Evolutionary conservation across 1,140 invertebrate genomes (phyloP).

Genomic region (Anoplophora glabripennis): DNA sequence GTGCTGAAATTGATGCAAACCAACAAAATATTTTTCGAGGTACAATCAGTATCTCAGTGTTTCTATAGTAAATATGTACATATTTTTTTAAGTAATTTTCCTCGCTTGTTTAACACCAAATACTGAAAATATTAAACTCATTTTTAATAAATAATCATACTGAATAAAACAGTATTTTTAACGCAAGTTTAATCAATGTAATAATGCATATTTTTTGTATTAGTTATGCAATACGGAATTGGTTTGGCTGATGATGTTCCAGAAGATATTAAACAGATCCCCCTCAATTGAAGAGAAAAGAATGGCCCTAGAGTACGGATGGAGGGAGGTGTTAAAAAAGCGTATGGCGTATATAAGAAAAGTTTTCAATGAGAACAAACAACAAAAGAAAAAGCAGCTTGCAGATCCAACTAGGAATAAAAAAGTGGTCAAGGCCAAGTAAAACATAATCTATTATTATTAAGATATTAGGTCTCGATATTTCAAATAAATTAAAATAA

Average conservation of each 20-base stretch:
- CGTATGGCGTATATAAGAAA: conserved; percentile 15
- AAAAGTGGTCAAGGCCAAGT: too few relatives aligned
- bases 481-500: too few relatives aligned
- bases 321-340: conserved; percentile 21
- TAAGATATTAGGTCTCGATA: too few relatives aligned
- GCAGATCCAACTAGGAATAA: too few relatives aligned
- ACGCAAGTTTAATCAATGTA: neutral
- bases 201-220: neutral
- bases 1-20: conserved; percentile 43
- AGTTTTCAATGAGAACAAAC: neutral
- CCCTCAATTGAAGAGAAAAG: conserved; percentile 23
- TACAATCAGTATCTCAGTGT: too few relatives aligned
- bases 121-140: too few relatives aligned
- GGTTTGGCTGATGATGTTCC: conserved; percentile 18
- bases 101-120: too few relatives aligned
- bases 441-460: too few relatives aligned
- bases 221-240: conserved; percentile 21
- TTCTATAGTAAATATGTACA: too few relatives aligned
- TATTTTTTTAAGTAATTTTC: too few relatives aligned
- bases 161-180: too few relatives aligned
- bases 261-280: conserved; percentile 10
- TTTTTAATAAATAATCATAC: too few relatives aligned
- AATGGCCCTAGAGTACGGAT: conserved; percentile 13
- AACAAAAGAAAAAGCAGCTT: neutral
- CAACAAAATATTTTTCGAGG: conserved; percentile 46